Base-by-base conservation (phyloP, 2,888 invertebrate species). In the Eristalis arbustorum region DNA sequence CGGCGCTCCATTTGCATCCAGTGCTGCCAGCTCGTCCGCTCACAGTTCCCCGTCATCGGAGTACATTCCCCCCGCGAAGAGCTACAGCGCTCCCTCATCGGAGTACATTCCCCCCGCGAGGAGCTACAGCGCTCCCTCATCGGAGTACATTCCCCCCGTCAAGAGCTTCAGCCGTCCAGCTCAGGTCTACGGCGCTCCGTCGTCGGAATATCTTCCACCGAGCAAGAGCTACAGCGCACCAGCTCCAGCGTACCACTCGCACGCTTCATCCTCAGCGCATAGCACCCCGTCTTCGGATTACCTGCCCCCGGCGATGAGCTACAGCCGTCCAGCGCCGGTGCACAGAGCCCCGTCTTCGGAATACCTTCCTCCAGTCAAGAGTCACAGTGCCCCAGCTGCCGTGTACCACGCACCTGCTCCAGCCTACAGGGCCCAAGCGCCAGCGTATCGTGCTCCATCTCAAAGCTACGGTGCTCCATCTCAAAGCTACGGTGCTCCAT, bases 371-470 rank as follows among this genome's bases (percentile, higher is more conserved):
- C 13, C 23, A 68, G 18, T 18, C 18, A 49, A 18, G 10, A 49
- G 42, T 3, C 59, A 37, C 23, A 66, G 57, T 6, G 42, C 31
- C 31, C 31, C 31, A 31, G 31, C 10, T 31, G 8, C 56, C 1
- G 31, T 31, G 31, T 31, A 31, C 31, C 0, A 31, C 25, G 66
- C 40, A 6, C 66, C 66, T 22, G 34, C 62, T 40, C 28, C 56
- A 8, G 34, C 10, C 0, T 77, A 69, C 25, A 63, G 77, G 18
- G 77, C 69, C 2, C 76, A 42, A 42, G 56, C 56, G 28, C 14
- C 34, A 42, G 31, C 28, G 22, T 75, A 75, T 67, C 23, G 59
- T n/a, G 62, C 76, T 5, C 22, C 40, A 57, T 11, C 57, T 23
- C 67, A 25, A 56, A 31, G n/a, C 25, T 57, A 68, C 2, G 28